Percentiles rank a stretch among this genome's conserved stretches.
Conservation (phyloP, 1,140 invertebrate species). For the Cryptotermes secundus region DNA sequence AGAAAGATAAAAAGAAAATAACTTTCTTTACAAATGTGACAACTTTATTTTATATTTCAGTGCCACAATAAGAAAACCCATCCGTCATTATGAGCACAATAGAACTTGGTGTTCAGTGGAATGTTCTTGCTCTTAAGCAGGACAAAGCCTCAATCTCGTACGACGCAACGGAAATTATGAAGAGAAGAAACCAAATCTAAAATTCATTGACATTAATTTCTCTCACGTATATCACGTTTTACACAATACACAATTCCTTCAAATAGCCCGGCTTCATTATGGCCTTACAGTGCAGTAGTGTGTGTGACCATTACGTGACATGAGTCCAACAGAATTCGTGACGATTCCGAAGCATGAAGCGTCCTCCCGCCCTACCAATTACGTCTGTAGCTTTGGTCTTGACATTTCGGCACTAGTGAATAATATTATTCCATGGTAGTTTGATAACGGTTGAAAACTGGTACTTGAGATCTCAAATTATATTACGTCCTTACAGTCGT, state of each 20-base stretch:
- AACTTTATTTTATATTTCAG: constrained; percentile 12
- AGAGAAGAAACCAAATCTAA: neutral
- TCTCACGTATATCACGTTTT: neutral
- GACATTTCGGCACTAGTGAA: too few relatives aligned
- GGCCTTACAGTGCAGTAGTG: neutral
- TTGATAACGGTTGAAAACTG: too few relatives aligned
- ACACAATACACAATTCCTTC: neutral
- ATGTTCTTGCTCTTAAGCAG: neutral
- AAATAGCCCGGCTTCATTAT: neutral
- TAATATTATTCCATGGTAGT: too few relatives aligned
- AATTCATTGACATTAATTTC: neutral
- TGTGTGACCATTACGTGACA: neutral
- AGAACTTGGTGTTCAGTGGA: neutral
- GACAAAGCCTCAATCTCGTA: neutral
- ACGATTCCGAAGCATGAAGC: too few relatives aligned
- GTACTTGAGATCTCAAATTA: too few relatives aligned
- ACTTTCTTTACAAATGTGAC: constrained; percentile 13
- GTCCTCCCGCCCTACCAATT: too few relatives aligned
- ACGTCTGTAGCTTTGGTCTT: too few relatives aligned
- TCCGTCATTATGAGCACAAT: neutral
- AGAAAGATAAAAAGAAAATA: neutral
- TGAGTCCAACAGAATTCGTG: neutral
- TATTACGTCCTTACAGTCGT: too few relatives aligned
- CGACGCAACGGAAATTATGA: neutral
- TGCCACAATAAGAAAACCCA: neutral